These are phyloP conservation scores for Epicauta chinensis DNA, from an alignment of 1,140 invertebrate genomes.

Conservation along the genomic window DNA sequence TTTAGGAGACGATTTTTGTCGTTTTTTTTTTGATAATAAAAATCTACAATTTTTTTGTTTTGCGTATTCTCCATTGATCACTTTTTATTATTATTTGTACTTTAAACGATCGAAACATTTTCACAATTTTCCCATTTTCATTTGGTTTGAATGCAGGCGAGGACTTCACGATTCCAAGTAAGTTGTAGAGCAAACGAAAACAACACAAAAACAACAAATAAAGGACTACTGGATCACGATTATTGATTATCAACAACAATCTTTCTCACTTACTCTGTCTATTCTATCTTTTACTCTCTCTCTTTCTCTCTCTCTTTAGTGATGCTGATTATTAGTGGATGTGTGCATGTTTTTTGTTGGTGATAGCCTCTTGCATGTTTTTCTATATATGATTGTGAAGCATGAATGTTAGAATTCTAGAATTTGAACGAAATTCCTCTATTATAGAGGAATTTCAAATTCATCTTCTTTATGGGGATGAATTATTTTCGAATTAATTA, in stretches of 20 bases:
- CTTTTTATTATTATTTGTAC: neutral
- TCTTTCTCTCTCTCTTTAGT: conserved; percentile 3
- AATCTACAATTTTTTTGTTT: neutral
- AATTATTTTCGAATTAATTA: too few relatives aligned
- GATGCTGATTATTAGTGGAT: neutral
- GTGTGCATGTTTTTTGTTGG: conserved; percentile 6
- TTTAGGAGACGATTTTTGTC: neutral
- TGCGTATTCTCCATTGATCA: neutral
- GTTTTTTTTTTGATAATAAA: neutral
- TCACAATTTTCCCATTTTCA: conserved; percentile 12
- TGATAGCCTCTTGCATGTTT: conserved; percentile 8
- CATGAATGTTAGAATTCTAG: too few relatives aligned
- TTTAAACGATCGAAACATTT: neutral
- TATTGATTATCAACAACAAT: conserved; percentile 8
- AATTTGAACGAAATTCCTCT: too few relatives aligned
- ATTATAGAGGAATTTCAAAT: too few relatives aligned
- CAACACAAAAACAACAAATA: conserved; percentile 3
- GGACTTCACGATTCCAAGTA: conserved; percentile 36
- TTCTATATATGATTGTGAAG: too few relatives aligned
- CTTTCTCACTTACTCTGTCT: too few relatives aligned
- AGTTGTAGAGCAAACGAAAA: conserved; percentile 21
- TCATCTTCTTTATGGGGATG: too few relatives aligned
- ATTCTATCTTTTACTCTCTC: too few relatives aligned
- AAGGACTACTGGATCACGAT: conserved; percentile 14
- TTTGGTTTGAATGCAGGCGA: conserved; percentile 31